Evolutionary conservation across 2,888 invertebrate genomes (phyloP), one percentile per base, ranked within the genome.

Genomic region (Drepana falcataria): DNA sequence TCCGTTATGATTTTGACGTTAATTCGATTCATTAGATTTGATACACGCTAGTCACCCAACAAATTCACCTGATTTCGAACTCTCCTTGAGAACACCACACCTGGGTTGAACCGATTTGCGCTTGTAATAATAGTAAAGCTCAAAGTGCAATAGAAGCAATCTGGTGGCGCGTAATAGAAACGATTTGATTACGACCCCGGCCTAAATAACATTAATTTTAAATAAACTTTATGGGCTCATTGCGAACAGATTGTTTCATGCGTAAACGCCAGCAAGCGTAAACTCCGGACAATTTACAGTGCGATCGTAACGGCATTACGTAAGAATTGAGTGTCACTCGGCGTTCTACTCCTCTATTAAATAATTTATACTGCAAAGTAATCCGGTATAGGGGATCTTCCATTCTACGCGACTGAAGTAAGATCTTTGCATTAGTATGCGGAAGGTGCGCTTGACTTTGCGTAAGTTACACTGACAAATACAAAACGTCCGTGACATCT

Each of bases 371-470:
- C 63, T 66, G 57, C 59, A 65, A 54, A 66, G 61, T 68, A 63
- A 71, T 63, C 59, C 62, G 57, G 58, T 57, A 63, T 61, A 69
- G 65, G 81, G 75, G 79, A 79, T 77, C 66, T 80, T 81, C 79
- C 77, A 71, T 65, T 72, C 56, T 53, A 59, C 55, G 52, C 61
- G 52, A 55, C 63, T 60, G 60, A 61, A 59, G 59, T 59, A 61
- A 59, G 66, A 66, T 55, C 21, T 21, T 21, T 55, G 48, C 48
- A 53, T 57, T 58, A 57, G 48, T 57, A 58, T 52, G 48, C 47
- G 59, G 54, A 49, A 37, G 1, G 35, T n/a, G 5, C 40, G 35
- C 33, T 49, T 6, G 6, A 35, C 37, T 35, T 49, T 21, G 21
- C 21, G 21, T 21, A 21, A 33, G 6, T 21, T 33, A 21, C 4